Evolutionary conservation across 2,113 vertebrate species (phyloP), one percentile per base, ranked within the genome.

Genomic region (Tamias sibiricus): DNA sequence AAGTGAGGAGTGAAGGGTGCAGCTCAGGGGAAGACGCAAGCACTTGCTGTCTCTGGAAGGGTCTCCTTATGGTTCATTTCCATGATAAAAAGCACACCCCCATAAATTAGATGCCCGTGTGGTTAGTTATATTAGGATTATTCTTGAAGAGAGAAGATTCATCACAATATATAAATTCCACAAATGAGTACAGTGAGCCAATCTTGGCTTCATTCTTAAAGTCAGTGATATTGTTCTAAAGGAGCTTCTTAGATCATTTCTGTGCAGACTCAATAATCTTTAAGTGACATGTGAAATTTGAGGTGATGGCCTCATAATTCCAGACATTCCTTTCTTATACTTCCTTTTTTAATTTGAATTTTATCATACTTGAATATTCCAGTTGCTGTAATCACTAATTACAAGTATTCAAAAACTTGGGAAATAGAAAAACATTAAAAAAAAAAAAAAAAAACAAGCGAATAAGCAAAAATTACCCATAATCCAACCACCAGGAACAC

Each of bases 401-500:
- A 19, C 17, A 68, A 68, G 69, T 87, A 44, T 28, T 89, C 66
- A 57, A 77, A 64, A 49, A 66, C 24, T 66, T 81, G 7, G 4
- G 68, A 85, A 94, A 72, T 17, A 87, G 44, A 57, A 32, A 95
- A 37, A 71, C 7, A 47, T 92, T 54, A 32, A 66, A 64, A 66
- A 26, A 22, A 64, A 66, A 32, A 44, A 81, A n/a, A n/a, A n/a
- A n/a, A n/a, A n/a, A n/a, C n/a, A n/a, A n/a, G n/a, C n/a, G n/a
- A n/a, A 24, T 28, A 89, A 94, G 57, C 35, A 22, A 77, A 88
- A 76, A 69, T 10, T 1, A 68, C 7, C 7, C 6, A 74, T 72
- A 90, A 88, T 69, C 32, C 9, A 91, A 88, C 75, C 11, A 89
- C 20, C 30, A 96, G 52, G 37, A 91, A 76, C 40, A 68, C 87